A percentile compares a stretch with the other conserved stretches of the same genome.
Conservation (phyloP, 2,113 vertebrate genomes). For the Psittacus erithacus region DNA sequence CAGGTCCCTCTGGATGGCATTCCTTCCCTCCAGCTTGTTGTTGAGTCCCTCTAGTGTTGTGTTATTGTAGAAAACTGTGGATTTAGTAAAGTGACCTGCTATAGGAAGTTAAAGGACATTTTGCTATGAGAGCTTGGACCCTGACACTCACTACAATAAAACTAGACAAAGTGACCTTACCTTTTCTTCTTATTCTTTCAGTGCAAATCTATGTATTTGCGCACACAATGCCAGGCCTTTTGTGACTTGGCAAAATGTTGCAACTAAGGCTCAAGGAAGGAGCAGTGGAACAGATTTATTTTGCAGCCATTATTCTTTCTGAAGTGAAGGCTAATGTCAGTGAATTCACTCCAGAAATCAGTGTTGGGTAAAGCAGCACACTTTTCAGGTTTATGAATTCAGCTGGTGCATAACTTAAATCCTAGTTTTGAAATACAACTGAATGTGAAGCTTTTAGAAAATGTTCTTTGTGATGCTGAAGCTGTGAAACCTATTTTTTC, state of each 20-base stretch:
- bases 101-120: background rate
- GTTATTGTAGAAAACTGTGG: background rate
- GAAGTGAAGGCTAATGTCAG: background rate
- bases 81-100: background rate
- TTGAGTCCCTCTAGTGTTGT: background rate
- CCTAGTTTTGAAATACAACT: background rate
- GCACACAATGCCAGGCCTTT: accelerated
- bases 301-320: background rate
- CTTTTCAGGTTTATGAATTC: background rate
- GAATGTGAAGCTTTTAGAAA: background rate
- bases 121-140: background rate
- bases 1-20: background rate
- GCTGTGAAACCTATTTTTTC: background rate
- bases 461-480: background rate
- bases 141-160: background rate
- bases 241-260: too few species aligned
- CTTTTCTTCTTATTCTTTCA: background rate
- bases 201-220: background rate
- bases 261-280: background rate
- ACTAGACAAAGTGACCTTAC: background rate
- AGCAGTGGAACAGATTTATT: background rate
- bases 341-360: background rate
- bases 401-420: background rate
- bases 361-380: background rate
- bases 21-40: background rate